These are phyloP conservation scores for Microplitis mediator DNA, from an alignment of 1,140 invertebrate genomes.

Conservation along the genomic window DNA sequence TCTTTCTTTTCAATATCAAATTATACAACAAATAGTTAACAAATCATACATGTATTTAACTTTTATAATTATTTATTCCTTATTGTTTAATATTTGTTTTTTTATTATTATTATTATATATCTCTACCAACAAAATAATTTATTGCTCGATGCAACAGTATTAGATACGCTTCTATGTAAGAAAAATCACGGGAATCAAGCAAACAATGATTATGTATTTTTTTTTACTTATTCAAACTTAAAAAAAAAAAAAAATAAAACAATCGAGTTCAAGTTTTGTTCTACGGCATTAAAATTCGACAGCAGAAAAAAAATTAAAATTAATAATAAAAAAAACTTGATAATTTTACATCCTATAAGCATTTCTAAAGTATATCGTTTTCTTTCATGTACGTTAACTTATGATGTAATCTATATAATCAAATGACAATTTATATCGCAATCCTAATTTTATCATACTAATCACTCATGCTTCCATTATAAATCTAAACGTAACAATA, in stretches of 20 bases:
- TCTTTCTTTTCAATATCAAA: slow-evolving; percentile 36
- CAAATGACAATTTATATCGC: background rate
- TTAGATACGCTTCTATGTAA: background rate
- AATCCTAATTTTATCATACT: background rate
- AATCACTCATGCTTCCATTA: background rate
- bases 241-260: background rate
- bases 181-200: background rate
- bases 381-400: background rate
- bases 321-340: background rate
- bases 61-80: slow-evolving; percentile 49
- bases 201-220: background rate
- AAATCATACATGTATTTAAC: slow-evolving; percentile 52
- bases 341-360: background rate
- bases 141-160: background rate
- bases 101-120: background rate
- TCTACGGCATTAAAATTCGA: background rate
- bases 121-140: background rate
- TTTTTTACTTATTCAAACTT: background rate
- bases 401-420: background rate
- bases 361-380: slow-evolving; percentile 1
- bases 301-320: background rate
- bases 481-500: background rate
- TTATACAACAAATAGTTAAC: slow-evolving; percentile 54
- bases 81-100: slow-evolving; percentile 42
- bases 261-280: background rate